Evolutionary conservation across 2,888 invertebrate genomes (phyloP).

Genomic region (Osmoderma eremita): DNA sequence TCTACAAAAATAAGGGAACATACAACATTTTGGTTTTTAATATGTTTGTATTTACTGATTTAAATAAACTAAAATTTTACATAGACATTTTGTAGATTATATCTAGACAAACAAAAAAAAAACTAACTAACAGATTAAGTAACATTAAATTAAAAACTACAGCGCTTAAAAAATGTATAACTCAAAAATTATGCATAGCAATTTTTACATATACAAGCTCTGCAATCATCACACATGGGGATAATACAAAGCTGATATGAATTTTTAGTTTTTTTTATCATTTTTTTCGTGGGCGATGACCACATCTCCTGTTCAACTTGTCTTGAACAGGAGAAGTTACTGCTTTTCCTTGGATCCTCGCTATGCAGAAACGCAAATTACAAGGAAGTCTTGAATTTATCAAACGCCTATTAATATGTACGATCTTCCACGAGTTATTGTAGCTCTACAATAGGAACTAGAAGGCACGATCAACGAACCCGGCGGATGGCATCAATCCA

Average conservation of each 20-base stretch:
- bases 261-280: not conserved
- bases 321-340: too few relatives aligned
- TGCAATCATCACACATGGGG: conserved; percentile 1
- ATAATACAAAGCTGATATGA: not conserved
- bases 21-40: too few relatives aligned
- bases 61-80: too few relatives aligned
- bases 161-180: conserved; percentile 2
- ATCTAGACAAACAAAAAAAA: too few relatives aligned
- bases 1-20: too few relatives aligned
- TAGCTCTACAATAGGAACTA: too few relatives aligned
- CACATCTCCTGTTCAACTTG: not conserved
- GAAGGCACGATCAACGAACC: too few relatives aligned
- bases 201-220: not conserved
- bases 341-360: not conserved
- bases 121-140: too few relatives aligned
- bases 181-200: not conserved
- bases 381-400: not conserved
- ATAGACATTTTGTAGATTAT: too few relatives aligned
- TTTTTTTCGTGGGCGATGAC: not conserved
- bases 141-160: too few relatives aligned
- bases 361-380: not conserved
- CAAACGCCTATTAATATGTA: not conserved
- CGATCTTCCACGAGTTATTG: not conserved
- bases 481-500: too few relatives aligned
- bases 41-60: too few relatives aligned